Evolutionary conservation across 2,888 invertebrate species (phyloP).

Genomic region (Sycophila texana): DNA sequence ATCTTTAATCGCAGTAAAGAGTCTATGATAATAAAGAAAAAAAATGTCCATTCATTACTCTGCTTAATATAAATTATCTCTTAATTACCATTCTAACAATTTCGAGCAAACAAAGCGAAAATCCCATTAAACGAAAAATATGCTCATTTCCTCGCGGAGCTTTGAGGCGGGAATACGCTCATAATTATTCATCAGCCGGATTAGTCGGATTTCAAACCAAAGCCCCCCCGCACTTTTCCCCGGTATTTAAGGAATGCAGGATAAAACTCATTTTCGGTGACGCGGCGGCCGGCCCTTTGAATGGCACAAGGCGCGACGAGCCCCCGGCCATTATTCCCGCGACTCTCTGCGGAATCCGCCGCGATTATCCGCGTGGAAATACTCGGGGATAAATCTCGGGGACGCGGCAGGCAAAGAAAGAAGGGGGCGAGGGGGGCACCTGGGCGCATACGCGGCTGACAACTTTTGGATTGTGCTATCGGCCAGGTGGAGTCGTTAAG

Average conservation of each 20-base stretch:
- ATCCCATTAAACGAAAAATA: slow-evolving; percentile 42
- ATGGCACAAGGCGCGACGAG: neutral
- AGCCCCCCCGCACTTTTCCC: slow-evolving; percentile 3
- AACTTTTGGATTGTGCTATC: slow-evolving; percentile 44
- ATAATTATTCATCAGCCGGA: slow-evolving; percentile 41
- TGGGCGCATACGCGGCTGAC: slow-evolving; percentile 10
- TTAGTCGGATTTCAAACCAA: slow-evolving; percentile 36
- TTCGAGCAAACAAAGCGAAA: slow-evolving; percentile 22
- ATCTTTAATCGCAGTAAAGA: no score
- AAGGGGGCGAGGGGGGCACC: no score
- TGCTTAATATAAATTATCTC: slow-evolving; percentile 27
- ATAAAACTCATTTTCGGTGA: slow-evolving; percentile 37
- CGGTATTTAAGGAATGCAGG: slow-evolving; percentile 37
- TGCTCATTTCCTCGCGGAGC: slow-evolving; percentile 18
- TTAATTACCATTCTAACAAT: slow-evolving; percentile 29
- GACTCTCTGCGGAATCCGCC: slow-evolving; percentile 2
- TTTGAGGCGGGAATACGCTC: slow-evolving; percentile 11
- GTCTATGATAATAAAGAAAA: no score
- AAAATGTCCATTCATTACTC: neutral
- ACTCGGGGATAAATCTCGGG: neutral
- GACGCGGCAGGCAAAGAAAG: neutral
- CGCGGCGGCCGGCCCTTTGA: neutral
- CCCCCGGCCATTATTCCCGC: slow-evolving; percentile 4
- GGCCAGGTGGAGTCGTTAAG: slow-evolving; percentile 63
- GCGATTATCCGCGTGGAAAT: slow-evolving; percentile 23